Percentiles rank a stretch among this genome's conserved stretches.
phyloP scores from a whole-genome alignment of 2,888 invertebrate species.

The Drosophila heteroneura region DNA sequence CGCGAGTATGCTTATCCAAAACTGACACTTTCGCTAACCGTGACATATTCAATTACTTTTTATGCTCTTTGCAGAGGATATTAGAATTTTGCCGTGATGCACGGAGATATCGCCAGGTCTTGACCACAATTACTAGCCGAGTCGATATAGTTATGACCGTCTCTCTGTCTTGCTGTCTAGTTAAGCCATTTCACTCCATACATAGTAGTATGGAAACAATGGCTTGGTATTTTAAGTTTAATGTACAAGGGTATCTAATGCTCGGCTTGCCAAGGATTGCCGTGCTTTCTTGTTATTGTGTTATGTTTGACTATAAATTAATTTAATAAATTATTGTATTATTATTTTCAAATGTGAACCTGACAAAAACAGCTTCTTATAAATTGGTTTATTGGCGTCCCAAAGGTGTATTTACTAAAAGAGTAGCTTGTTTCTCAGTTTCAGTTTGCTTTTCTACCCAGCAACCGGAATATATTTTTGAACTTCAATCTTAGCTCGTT shows the following conservation, averaged over 20 bases:
- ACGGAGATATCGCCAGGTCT: too few species aligned
- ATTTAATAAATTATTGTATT: background rate
- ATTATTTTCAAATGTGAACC: background rate
- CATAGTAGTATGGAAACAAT: too few species aligned
- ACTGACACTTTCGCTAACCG: background rate
- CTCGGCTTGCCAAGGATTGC: background rate
- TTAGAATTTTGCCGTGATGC: background rate
- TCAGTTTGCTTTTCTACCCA: background rate
- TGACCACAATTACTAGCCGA: background rate
- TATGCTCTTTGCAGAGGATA: background rate
- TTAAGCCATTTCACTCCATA: too few species aligned
- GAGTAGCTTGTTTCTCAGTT: background rate
- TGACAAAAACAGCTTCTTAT: background rate
- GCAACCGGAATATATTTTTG: background rate
- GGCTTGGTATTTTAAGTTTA: background rate
- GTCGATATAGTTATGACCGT: background rate
- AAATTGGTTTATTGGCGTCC: background rate
- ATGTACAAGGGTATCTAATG: background rate
- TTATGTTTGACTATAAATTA: constrained; percentile 11
- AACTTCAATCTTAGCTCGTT: background rate
- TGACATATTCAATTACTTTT: constrained; percentile 3
- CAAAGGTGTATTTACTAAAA: background rate
- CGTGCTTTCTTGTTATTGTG: background rate
- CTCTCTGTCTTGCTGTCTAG: background rate
- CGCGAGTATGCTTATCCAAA: background rate